Conservation (phyloP, 1,140 invertebrate species). For the Drosophila chauvacae region DNA sequence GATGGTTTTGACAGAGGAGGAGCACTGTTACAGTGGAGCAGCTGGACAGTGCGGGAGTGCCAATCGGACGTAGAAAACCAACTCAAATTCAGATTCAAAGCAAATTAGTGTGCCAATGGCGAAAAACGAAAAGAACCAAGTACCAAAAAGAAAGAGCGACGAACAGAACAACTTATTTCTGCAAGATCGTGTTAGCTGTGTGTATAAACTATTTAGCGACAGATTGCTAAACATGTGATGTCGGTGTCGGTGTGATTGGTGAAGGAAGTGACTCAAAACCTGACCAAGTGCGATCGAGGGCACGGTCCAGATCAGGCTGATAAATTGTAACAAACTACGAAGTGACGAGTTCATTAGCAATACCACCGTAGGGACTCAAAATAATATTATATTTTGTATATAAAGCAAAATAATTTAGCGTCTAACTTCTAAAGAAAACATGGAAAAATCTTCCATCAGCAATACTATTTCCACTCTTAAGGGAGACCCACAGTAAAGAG, state of each 20-base stretch:
- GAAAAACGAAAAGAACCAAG: constrained; percentile 50
- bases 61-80: constrained; percentile 51
- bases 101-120: constrained; percentile 73
- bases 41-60: constrained; percentile 32
- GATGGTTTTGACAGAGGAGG: constrained; percentile 26
- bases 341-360: constrained; percentile 10
- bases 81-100: constrained; percentile 34
- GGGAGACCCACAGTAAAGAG: neutral
- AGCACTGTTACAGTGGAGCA: constrained; percentile 26
- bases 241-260: constrained; percentile 18
- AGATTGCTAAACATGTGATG: constrained; percentile 81
- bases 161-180: constrained; percentile 48
- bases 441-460: neutral
- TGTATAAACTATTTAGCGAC: constrained; percentile 76
- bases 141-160: constrained; percentile 29
- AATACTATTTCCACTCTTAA: neutral
- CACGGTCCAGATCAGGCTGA: constrained; percentile 17
- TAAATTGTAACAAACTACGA: neutral
- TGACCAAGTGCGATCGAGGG: constrained; percentile 24
- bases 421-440: neutral
- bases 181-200: constrained; percentile 39
- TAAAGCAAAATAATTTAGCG: neutral
- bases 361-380: neutral
- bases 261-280: constrained; percentile 30
- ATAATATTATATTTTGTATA: no score